Conservation (phyloP, 1,140 invertebrate species). For the Lepidurus couesii region DNA sequence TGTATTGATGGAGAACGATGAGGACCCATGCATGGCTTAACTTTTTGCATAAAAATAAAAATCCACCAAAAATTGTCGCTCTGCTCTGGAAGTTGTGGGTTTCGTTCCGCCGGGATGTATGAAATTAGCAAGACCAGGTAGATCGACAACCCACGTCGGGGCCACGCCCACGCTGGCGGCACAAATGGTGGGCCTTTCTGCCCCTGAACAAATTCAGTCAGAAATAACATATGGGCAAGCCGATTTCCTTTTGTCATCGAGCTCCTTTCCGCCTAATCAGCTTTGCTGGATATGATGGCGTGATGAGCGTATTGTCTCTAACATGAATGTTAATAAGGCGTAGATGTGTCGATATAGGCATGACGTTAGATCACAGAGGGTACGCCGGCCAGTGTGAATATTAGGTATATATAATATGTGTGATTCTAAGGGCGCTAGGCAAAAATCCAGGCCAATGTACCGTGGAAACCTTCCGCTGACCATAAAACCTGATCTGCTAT, state of each 20-base stretch:
- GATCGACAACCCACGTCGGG: not conserved
- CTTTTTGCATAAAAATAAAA: slow-evolving; percentile 20
- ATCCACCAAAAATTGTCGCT: slow-evolving; percentile 5
- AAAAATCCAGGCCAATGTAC: not conserved
- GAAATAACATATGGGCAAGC: not conserved
- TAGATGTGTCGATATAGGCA: not conserved
- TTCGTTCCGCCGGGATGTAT: not conserved
- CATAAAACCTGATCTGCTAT: slow-evolving; percentile 22
- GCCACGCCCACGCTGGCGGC: not conserved
- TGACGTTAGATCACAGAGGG: not conserved
- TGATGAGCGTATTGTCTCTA: slow-evolving; percentile 4
- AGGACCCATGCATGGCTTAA: slow-evolving; percentile 1
- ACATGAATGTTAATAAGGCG: not conserved
- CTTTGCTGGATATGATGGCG: not conserved
- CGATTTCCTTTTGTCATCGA: not conserved
- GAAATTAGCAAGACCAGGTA: not conserved
- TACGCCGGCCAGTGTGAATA: not conserved
- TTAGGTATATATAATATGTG: not conserved
- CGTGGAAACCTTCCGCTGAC: not conserved
- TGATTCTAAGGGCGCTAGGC: not conserved
- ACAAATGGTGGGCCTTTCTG: not conserved
- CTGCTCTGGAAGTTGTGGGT: not conserved
- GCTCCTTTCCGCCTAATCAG: not conserved
- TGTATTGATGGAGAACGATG: not conserved
- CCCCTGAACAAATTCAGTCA: not conserved